Percentiles rank a stretch among this genome's conserved stretches.
These are phyloP conservation scores for Phalacrocorax brasilianus DNA, from an alignment of 2,113 vertebrate species.

Conservation along the genomic window DNA sequence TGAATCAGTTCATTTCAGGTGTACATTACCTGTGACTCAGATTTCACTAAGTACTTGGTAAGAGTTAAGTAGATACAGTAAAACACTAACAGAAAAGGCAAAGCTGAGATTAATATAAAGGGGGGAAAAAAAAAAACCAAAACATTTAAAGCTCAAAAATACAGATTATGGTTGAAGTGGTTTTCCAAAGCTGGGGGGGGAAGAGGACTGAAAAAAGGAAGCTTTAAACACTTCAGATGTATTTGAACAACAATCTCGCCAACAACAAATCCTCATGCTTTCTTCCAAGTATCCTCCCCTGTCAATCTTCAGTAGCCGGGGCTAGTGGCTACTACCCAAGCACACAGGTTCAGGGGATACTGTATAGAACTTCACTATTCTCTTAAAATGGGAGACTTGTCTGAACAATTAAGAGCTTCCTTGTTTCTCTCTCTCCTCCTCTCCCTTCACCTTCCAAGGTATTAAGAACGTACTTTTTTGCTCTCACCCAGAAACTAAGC, in stretches of 20 bases:
- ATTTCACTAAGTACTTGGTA: background rate
- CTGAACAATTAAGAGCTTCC: background rate
- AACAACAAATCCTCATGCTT: background rate
- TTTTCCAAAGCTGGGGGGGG: background rate
- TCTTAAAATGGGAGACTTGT: background rate
- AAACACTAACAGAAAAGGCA: background rate
- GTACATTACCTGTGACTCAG: background rate
- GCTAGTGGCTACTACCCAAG: background rate
- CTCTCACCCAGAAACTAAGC: background rate
- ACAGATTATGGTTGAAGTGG: background rate
- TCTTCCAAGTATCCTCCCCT: background rate
- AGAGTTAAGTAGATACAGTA: background rate
- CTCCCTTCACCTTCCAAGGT: background rate
- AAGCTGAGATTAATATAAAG: background rate
- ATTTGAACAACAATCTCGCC: background rate
- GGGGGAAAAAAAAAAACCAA: background rate
- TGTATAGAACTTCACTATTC: background rate
- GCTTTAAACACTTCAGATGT: background rate
- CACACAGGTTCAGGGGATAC: background rate
- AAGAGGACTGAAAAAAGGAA: background rate
- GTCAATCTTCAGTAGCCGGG: background rate
- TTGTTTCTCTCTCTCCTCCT: background rate
- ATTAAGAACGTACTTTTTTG: background rate
- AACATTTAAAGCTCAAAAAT: background rate
- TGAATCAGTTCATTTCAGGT: background rate